Evolutionary conservation across 1,140 invertebrate species (phyloP), one percentile per base, ranked within the genome.

Genomic region (Bombyx mori): DNA sequence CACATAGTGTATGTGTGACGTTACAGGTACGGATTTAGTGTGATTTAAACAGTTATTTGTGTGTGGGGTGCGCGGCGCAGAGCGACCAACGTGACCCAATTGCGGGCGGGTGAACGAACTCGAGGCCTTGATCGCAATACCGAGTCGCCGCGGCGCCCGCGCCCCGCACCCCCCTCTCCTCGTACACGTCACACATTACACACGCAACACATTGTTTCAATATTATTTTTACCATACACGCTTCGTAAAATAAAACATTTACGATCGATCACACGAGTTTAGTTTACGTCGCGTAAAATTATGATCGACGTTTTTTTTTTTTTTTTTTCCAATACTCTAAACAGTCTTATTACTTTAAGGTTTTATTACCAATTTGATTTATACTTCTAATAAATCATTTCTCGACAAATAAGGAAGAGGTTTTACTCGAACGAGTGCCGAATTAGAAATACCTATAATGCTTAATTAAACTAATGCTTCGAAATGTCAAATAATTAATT

Each of bases 51-150:
- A 76, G 84, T 82, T 82, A 82, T 85, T 80, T 79, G 76, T 73
- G 72, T 73, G 72, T 67, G 64, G 70, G 50, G 71, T 63, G 69
- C 46, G 45, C 46, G 46, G 22, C 10, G 45, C 68, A 66, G 77
- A 79, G 63, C 73, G 60, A 67, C 69, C 70, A 71, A 78, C 74
- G 80, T 83, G 81, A 84, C 81, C 81, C 68, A 83, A 79, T 80
- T 80, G 77, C 63, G 55, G 57, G 58, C 69, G 75, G 79, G 80
- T 79, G 77, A 82, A 86, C 81, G 83, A 84, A 78, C 81, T 69
- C 65, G 70, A 68, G 82, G 82, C 79, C 83, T 85, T 82, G 82
- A 82, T 85, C 82, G 82, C 80, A 82, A 84, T 86, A 78, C 79
- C 66, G 79, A 60, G 61, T 52, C 60, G 62, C 58, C 64, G 53